These are phyloP conservation scores for Pachycephala philippinensis DNA, from an alignment of 2,113 vertebrate genomes.

Conservation along the genomic window DNA sequence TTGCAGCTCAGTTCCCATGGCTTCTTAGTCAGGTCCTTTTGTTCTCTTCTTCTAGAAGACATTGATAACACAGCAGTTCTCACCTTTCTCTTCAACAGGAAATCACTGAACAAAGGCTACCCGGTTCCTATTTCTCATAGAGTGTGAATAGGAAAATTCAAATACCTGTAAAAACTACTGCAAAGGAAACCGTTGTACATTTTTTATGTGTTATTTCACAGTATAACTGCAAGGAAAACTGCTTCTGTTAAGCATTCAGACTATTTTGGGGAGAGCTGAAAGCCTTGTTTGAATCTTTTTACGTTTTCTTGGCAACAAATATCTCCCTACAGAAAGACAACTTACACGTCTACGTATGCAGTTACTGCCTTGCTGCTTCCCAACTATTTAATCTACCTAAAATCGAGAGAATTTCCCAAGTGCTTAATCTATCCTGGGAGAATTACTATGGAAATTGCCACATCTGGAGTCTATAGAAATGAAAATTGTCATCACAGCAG, in stretches of 20 bases:
- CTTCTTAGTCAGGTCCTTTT: background rate
- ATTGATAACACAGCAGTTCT: background rate
- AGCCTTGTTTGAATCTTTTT: background rate
- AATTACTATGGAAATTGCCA: background rate
- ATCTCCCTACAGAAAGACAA: background rate
- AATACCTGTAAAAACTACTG: background rate
- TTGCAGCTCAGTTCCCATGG: background rate
- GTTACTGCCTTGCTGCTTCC: background rate
- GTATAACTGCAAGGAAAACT: background rate
- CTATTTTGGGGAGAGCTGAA: background rate
- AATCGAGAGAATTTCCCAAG: background rate
- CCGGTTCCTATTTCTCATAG: background rate
- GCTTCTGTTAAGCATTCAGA: background rate
- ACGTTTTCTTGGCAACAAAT: background rate
- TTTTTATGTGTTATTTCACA: background rate
- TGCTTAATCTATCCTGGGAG: background rate
- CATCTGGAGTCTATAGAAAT: background rate
- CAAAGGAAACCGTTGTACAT: background rate
- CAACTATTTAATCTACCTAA: background rate
- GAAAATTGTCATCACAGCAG: background rate
- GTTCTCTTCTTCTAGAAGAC: background rate
- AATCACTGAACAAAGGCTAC: background rate
- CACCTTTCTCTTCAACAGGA: background rate
- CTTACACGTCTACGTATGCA: background rate
- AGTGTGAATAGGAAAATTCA: background rate